These are phyloP conservation scores for Dromas ardeola DNA, from an alignment of 2,113 vertebrate species.

Conservation along the genomic window DNA sequence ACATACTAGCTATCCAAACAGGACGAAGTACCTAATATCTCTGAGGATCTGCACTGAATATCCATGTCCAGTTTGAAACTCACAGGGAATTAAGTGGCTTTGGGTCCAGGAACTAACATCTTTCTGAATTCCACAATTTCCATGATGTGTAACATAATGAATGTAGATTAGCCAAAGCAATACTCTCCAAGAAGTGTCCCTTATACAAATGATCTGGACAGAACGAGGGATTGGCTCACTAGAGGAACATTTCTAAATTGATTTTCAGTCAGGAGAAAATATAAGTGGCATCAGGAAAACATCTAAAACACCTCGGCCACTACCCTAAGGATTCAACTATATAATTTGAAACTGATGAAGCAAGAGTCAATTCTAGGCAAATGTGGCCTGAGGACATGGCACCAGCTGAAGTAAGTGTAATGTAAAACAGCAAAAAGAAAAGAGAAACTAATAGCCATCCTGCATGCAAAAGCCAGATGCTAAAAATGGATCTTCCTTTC, in stretches of 20 bases:
- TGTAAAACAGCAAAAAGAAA: neutral
- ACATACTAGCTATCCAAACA: neutral
- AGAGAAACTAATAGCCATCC: constrained; percentile 34
- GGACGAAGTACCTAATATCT: neutral
- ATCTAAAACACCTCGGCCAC: neutral
- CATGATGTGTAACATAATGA: neutral
- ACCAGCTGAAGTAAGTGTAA: constrained; percentile 57
- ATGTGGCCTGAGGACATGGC: constrained; percentile 8
- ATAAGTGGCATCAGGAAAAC: neutral
- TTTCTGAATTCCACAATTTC: neutral
- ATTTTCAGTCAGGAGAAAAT: constrained; percentile 17
- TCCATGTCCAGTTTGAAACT: neutral
- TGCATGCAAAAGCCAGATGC: constrained; percentile 62
- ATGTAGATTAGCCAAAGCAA: neutral
- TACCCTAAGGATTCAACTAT: neutral
- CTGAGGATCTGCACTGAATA: neutral
- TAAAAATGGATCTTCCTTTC: constrained; percentile 44
- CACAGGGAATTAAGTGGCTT: neutral
- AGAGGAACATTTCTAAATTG: neutral
- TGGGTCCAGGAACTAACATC: neutral
- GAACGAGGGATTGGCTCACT: neutral
- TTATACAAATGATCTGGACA: neutral
- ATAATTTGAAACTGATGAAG: constrained; percentile 1
- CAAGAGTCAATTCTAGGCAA: neutral
- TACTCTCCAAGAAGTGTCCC: neutral